Evolutionary conservation across 1,140 invertebrate species (phyloP), one percentile per base, ranked within the genome.

Genomic region (Eufriesea mexicana): DNA sequence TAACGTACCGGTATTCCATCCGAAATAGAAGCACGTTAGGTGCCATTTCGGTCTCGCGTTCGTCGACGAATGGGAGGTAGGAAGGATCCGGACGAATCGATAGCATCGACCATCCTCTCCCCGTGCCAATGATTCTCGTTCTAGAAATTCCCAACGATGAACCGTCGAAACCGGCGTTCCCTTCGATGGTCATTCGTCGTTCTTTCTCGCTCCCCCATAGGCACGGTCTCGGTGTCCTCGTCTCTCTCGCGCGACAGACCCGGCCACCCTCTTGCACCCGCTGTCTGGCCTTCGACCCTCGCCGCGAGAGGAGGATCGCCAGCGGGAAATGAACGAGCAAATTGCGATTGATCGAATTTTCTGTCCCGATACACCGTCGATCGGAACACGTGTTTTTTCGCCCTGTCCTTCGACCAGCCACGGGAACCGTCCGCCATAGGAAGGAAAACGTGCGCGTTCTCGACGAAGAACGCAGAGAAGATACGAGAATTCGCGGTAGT

Each of bases 291-390:
- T 64, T 64, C 20, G 12, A 16, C 55, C 47, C 59, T 64, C 20
- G 70, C 35, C 23, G 10, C 14, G 42, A 59, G 28, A 45, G 25
- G 9, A 25, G 51, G 35, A 18, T 45, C 51, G 42, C n/a, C 51
- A 73, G 14, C 25, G 71, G 10, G 35, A 81, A 81, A 67, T 47
- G 35, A 66, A 74, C 49, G 79, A 76, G 23, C 18, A 64, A 82
- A 78, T 75, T 70, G 74, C 55, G n/a, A 77, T 14, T 62, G 81
- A 83, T 78, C 54, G 55, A 71, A 77, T 83, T 71, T 77, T 64
- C 55, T 45, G 25, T 67, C 20, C 28, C 54, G 28, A 55, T 54
- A 57, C 55, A 14, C 25, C 49, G 23, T 67, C 12, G 28, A 76
- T 62, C 45, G 51, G n/a, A n/a, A 16, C 18, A 23, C 28, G 23